Evolutionary conservation across 2,113 vertebrate genomes (phyloP), one percentile per base, ranked within the genome.

Genomic region (Shinisaurus crocodilurus): DNA sequence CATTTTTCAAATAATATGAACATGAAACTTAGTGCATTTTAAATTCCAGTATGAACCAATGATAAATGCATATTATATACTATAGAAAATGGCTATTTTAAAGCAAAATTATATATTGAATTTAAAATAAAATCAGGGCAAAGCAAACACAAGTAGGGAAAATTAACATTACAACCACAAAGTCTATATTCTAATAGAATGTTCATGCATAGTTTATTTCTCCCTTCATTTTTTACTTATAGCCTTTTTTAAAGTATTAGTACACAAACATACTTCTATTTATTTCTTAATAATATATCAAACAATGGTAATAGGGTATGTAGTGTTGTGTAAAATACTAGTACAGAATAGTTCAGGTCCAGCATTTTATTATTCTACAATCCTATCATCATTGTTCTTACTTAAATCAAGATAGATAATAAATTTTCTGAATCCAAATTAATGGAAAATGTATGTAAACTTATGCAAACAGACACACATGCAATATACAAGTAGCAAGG

Each of bases 11-110:
- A 75, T 75, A 76, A 43, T 76, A 43, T 91, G 77, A 43, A 27
- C 89, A 92, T 82, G 93, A 90, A 94, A 57, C 91, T 90, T 70
- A 37, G 83, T 92, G 43, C 92, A 92, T 94, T 88, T 25, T 16
- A 69, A 88, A 74, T 65, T 89, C 83, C 76, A 81, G 12, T 60
- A 83, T 54, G 29, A 82, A 20, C 34, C 29, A 23, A 45, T 43
- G 43, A 77, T 45, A 48, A 81, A 54, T 50, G 10, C 29, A 12
- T 34, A 54, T 54, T 34, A 81, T 34, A 18, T 54, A 40, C 29
- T 34, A 32, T 54, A 34, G 74, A 50, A 50, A 81, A 81, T 50
- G 29, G n/a, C 13, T 40, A 74, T 74, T 74, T 74, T 13, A 45
- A 77, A 40, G 20, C 37, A 77, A 23, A 77, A 16, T 60, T 48